Evolutionary conservation across 2,797 vertebrate genomes (phyloP), one percentile per base, ranked within the genome.

Genomic region (Silurus aristotelis): DNA sequence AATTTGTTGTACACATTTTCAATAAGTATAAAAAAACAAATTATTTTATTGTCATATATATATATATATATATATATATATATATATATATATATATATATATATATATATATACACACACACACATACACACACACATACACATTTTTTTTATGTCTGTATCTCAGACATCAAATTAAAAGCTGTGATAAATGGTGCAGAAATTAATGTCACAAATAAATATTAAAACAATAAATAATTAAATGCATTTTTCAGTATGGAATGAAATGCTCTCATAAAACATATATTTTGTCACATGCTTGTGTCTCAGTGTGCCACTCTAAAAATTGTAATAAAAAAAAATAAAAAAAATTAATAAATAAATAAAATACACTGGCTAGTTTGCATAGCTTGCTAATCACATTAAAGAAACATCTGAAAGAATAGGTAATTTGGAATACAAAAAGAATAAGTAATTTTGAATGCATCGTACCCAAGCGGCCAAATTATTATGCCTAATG

Each of bases 391-490:
- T 92, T 90, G 90, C 93, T 95, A 94, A 95, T 94, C 93, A 94
- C 93, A 92, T 94, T 93, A 93, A 93, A 92, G 92, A 92, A 95
- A 95, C 95, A 95, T 95, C 95, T 94, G 91, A 95, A 95, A 95
- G 95, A 96, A 95, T 96, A 93, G 92, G 94, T 95, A 94, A 95
- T 96, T 94, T 94, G 88, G 93, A 93, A 94, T 93, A 95, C 95
- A 96, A 95, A 96, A 95, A 95, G 94, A 96, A 95, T 95, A 93
- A 92, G 93, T 95, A 95, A 95, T 95, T 94, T 94, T 92, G 91
- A 92, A 94, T 91, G 92, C 94, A 91, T 67, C 89, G 80, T 91
- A 95, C 94, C 94, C 95, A 94, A 93, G 94, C 93, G 95, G 93
- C 94, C 95, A 93, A 92, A 94, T 95, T 95, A 95, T 95, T 95